phyloP scores from a whole-genome alignment of 2,113 vertebrate genomes.

The Poecilia latipinna region DNA sequence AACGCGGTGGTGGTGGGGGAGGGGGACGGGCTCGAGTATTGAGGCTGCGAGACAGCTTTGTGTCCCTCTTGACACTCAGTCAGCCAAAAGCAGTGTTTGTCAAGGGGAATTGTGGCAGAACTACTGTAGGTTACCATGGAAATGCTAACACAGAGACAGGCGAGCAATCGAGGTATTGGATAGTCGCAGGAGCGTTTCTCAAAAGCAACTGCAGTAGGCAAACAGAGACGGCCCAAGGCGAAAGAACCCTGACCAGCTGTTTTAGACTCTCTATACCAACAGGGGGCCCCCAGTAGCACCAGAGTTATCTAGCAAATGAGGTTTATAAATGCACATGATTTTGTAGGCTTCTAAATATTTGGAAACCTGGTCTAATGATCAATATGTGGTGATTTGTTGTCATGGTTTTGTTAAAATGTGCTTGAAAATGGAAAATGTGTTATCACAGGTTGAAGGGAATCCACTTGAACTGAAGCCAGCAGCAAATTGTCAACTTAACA shows the following conservation, averaged over 20 bases:
- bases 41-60: conserved; percentile 59
- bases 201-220: neutral
- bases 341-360: neutral
- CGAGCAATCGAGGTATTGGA: conserved; percentile 11
- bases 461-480: neutral
- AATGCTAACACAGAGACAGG: conserved; percentile 35
- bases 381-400: neutral
- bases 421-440: neutral
- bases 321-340: neutral
- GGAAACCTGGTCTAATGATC: neutral
- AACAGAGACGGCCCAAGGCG: neutral
- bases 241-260: neutral
- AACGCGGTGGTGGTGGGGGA: neutral
- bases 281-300: neutral
- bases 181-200: neutral
- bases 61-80: conserved; percentile 46
- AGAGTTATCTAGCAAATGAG: neutral
- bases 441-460: neutral
- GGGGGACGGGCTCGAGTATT: conserved; percentile 43
- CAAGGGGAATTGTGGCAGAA: conserved; percentile 53
- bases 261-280: neutral
- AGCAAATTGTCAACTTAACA: too few relatives aligned
- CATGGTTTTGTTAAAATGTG: neutral
- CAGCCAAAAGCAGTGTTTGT: conserved; percentile 58
- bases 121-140: conserved; percentile 57